These are phyloP conservation scores for Upupa epops DNA, from an alignment of 2,113 vertebrate species.

Conservation along the genomic window DNA sequence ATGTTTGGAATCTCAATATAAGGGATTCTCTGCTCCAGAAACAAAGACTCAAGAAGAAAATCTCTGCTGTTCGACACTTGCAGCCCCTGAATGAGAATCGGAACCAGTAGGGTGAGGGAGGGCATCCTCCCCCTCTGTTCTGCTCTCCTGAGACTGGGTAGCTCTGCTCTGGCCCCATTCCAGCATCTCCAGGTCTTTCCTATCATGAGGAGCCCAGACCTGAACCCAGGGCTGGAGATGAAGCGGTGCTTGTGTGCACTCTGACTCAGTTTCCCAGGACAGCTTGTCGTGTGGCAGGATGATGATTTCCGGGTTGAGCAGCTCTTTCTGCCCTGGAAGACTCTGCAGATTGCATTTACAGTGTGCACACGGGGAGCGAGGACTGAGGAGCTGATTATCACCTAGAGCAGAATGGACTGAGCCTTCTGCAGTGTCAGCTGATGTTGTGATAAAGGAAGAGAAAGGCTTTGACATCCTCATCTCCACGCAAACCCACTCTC, in stretches of 20 bases:
- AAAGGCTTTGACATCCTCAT: slow-evolving; percentile 51
- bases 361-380: neutral
- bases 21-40: no score
- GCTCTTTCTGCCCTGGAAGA: neutral
- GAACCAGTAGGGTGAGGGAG: no score
- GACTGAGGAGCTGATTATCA: slow-evolving; percentile 1
- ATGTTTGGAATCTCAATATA: no score
- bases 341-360: neutral
- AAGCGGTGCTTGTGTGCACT: no score
- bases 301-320: neutral
- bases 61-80: neutral
- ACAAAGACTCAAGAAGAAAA: no score
- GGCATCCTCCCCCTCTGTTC: no score
- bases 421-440: slow-evolving; percentile 33
- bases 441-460: slow-evolving; percentile 16
- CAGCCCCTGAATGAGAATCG: neutral
- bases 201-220: no score
- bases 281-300: neutral
- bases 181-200: no score
- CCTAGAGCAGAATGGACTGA: neutral
- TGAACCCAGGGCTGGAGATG: no score
- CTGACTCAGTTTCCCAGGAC: neutral
- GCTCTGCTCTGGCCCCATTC: no score
- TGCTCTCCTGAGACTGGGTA: no score
- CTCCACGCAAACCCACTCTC: neutral